phyloP scores from a whole-genome alignment of 2,888 invertebrate species.

The Cheilosia impressa region DNA sequence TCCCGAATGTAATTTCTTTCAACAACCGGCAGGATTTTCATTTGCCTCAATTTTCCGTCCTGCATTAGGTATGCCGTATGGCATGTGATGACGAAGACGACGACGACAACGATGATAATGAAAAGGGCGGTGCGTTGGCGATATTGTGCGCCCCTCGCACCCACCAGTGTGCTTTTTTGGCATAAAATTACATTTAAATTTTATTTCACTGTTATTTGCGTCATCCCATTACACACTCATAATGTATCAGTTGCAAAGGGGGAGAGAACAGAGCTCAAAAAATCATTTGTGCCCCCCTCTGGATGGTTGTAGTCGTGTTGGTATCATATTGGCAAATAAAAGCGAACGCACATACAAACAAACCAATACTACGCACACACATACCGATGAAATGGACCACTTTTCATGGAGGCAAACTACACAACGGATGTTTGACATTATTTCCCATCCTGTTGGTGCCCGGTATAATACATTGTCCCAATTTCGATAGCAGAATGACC shows the following conservation, averaged over 20 bases:
- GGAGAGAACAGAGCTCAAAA: conserved; percentile 3
- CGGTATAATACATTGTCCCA: conserved; percentile 41
- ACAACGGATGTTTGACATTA: conserved; percentile 49
- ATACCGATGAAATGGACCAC: background rate
- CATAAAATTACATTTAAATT: conserved; percentile 50
- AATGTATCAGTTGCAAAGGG: conserved; percentile 9
- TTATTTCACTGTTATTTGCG: conserved; percentile 55
- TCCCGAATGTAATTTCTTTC: conserved; percentile 28
- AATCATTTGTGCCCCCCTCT: conserved; percentile 9
- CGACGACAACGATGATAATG: conserved; percentile 11
- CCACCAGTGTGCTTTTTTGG: background rate
- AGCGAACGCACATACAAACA: conserved; percentile 14
- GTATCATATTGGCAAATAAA: background rate
- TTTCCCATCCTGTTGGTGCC: conserved; percentile 9
- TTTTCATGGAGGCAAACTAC: background rate
- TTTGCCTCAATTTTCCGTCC: background rate
- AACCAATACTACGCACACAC: background rate
- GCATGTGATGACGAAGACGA: conserved; percentile 1
- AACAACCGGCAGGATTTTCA: conserved; percentile 27
- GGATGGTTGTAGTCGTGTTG: conserved; percentile 18
- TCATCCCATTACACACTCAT: conserved; percentile 24
- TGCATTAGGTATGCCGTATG: background rate
- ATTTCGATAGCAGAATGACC: conserved; percentile 36
- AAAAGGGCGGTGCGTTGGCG: background rate
- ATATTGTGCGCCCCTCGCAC: background rate